Base-by-base conservation (phyloP, 2,797 vertebrate genomes). In the Gouania willdenowi region DNA sequence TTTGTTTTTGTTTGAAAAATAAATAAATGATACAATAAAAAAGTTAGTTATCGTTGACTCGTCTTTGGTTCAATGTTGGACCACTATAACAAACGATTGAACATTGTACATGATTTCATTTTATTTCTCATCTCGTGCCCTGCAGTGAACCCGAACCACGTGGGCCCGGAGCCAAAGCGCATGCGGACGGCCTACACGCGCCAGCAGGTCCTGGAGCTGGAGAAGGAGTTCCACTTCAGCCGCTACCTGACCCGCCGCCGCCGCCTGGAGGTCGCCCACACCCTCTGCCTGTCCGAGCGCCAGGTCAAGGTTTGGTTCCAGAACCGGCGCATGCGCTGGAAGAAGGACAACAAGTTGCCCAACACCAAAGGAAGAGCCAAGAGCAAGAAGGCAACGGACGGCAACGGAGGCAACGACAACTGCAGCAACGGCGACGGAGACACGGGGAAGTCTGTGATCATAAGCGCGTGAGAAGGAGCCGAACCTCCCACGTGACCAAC, bases 301-400 rank as follows among this genome's bases (percentile, higher is more conserved):
- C 94, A 97, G 88, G 94, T 98, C 71, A 98, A 98, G 87, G 95
- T 98, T 63, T 98, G 95, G 95, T 98, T 98, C 87, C 94, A 98
- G 81, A 98, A 97, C 87, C 87, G 94, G 41, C 88, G 94, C 67
- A 98, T 98, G 94, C 95, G 95, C 77, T 97, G 93, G 93, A 98
- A 97, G 87, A 98, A 98, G 49, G 94, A 98, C 72, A 92, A 97
- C 87, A 97, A 97, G 73, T 86, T 98, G 45, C 93, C 95, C 4
- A 95, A 97, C 70, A 85, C 83, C 27, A 85, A 83, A 41, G 83
- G 81, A 41, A 38, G 66, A 39, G 76, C 73, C 74, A 83, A 83
- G 41, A 75, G 48, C 60, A 82, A 75, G 61, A 77, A 68, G 5
- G 5, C 47, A 0, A 36, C 53, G n/a, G 62, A 62, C 45, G 53